Evolutionary conservation across 2,113 vertebrate genomes (phyloP).

Genomic region (Pitta sordida): DNA sequence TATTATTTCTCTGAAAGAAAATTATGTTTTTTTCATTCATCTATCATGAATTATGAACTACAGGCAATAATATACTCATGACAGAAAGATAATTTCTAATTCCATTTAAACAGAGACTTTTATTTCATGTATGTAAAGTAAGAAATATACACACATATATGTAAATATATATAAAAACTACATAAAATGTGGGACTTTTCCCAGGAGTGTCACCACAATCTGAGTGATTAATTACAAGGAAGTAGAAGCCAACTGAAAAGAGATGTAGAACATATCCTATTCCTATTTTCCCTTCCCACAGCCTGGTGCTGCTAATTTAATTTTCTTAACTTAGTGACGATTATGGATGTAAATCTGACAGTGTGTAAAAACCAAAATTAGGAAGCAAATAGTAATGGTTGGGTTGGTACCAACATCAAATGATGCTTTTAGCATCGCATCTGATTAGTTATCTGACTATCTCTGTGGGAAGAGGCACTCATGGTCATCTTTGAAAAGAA

Average conservation of each 20-base stretch:
- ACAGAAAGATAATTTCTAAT: not conserved
- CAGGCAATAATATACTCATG: not conserved
- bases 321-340: not conserved
- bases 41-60: not conserved
- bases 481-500: not conserved
- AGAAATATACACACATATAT: not conserved
- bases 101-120: not conserved
- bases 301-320: not conserved
- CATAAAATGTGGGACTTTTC: not conserved
- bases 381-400: not conserved
- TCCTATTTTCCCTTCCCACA: not conserved
- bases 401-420: constrained; percentile 14
- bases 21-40: not conserved
- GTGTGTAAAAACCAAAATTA: not conserved
- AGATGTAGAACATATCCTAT: not conserved
- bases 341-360: constrained; percentile 30
- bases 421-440: not conserved
- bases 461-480: not conserved
- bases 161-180: not conserved
- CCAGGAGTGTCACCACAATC: not conserved
- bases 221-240: not conserved
- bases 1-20: not conserved
- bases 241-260: not conserved
- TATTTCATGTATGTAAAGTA: not conserved
- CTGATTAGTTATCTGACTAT: not conserved